Conservation (phyloP, 1,140 invertebrate species). For the Popillia japonica region DNA sequence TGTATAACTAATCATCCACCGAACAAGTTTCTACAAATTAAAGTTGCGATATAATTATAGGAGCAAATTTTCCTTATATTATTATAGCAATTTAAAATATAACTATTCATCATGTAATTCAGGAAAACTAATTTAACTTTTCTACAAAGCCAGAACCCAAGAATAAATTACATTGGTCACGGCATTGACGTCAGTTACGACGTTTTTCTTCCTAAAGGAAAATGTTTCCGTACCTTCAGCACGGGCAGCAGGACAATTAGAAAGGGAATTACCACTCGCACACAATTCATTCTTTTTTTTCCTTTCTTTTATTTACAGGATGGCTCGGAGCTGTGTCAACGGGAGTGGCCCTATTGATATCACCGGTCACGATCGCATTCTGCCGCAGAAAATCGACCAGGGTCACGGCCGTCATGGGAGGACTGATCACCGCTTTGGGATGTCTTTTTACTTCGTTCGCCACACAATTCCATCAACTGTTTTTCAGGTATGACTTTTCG, state of each 20-base stretch:
- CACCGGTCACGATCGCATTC: slow-evolving; percentile 84
- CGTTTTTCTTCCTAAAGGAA: not conserved
- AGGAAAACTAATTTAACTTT: not conserved
- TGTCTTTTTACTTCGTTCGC: slow-evolving; percentile 90
- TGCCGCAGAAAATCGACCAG: slow-evolving; percentile 86
- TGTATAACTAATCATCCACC: too few species aligned
- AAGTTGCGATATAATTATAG: too few species aligned
- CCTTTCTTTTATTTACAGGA: slow-evolving; percentile 68
- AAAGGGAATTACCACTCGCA: not conserved
- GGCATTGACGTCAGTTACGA: not conserved
- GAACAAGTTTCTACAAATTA: too few species aligned
- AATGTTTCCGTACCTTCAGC: not conserved
- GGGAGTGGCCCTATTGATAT: slow-evolving; percentile 80
- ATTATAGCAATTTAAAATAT: not conserved
- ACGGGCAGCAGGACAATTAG: not conserved
- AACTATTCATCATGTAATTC: not conserved
- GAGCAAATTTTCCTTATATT: too few species aligned
- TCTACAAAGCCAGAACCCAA: not conserved
- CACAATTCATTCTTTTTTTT: not conserved
- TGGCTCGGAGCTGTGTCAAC: slow-evolving; percentile 86
- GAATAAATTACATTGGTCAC: not conserved
- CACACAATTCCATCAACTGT: slow-evolving; percentile 87
- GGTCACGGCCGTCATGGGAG: slow-evolving; percentile 87
- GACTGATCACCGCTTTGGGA: slow-evolving; percentile 83
- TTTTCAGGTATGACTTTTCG: slow-evolving; percentile 75